A percentile compares a stretch with the other conserved stretches of the same genome.
These are phyloP conservation scores for Brachionus paranguensis DNA, from an alignment of 1,140 invertebrate genomes.

Conservation along the genomic window DNA sequence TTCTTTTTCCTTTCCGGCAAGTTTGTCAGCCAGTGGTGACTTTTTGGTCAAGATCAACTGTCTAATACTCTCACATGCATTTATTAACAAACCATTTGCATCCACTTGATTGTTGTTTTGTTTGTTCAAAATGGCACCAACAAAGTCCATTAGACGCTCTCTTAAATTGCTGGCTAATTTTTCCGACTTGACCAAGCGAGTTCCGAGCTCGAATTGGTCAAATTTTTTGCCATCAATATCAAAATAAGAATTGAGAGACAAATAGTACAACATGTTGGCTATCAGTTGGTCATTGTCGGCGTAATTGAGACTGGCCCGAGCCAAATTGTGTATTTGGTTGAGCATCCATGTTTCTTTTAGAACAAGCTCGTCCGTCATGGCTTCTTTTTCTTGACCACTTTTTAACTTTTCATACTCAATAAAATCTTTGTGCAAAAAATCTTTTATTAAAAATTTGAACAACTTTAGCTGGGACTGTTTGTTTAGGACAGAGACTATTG, in stretches of 20 bases:
- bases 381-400: neutral
- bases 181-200: neutral
- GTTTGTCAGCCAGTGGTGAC: neutral
- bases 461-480: neutral
- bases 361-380: neutral
- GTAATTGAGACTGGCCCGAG: neutral
- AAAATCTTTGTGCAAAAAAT: neutral
- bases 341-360: neutral
- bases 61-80: neutral
- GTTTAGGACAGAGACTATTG: neutral
- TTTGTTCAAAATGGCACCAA: neutral
- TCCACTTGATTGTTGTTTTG: neutral
- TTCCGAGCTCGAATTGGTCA: neutral
- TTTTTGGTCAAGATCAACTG: neutral
- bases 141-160: neutral
- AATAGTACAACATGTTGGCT: neutral
- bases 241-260: conserved; percentile 13
- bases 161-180: neutral
- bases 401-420: neutral
- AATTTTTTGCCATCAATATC: neutral
- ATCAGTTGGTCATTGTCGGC: neutral
- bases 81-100: neutral
- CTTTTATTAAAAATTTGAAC: neutral
- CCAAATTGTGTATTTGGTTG: neutral
- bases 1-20: neutral